phyloP scores from a whole-genome alignment of 2,888 invertebrate genomes.

The Zygothrica quintamaculata region DNA sequence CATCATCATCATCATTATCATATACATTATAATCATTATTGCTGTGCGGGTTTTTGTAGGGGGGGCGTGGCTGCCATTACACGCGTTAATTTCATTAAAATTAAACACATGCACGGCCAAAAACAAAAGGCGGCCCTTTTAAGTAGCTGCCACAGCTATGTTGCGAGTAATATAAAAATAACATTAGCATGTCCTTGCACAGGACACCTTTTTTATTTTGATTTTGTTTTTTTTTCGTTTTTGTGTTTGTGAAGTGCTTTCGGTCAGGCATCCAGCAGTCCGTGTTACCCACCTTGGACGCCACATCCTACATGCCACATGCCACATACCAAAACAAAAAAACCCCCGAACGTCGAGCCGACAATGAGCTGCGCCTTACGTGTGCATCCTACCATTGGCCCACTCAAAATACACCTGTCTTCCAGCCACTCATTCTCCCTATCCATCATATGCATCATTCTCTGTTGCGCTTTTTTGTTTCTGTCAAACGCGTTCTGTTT shows the following conservation, averaged over 20 bases:
- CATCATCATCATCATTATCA: slow-evolving; percentile 4
- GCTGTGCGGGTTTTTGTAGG: not conserved
- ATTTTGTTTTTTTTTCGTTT: not conserved
- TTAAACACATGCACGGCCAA: slow-evolving; percentile 81
- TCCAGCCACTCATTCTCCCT: not conserved
- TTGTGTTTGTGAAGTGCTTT: slow-evolving; percentile 44
- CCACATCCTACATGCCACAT: slow-evolving; percentile 37
- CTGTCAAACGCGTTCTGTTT: slow-evolving; percentile 64
- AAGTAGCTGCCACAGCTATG: slow-evolving; percentile 56
- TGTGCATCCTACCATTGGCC: slow-evolving; percentile 73
- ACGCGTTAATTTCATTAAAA: slow-evolving; percentile 83
- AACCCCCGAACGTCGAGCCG: slow-evolving; percentile 50
- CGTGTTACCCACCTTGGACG: slow-evolving; percentile 13
- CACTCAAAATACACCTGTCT: slow-evolving; percentile 28
- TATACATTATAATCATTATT: not conserved
- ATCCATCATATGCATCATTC: not conserved
- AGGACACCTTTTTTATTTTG: slow-evolving; percentile 67
- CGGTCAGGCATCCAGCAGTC: slow-evolving; percentile 52
- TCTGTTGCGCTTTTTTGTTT: slow-evolving; percentile 44
- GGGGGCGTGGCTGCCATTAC: slow-evolving; percentile 70
- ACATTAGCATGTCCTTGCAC: slow-evolving; percentile 69
- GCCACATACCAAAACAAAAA: too few relatives aligned
- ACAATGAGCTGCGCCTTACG: slow-evolving; percentile 76
- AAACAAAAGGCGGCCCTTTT: slow-evolving; percentile 69
- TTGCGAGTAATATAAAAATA: slow-evolving; percentile 75